Evolutionary conservation across 1,140 invertebrate genomes (phyloP).

Genomic region (Colletes gigas): DNA sequence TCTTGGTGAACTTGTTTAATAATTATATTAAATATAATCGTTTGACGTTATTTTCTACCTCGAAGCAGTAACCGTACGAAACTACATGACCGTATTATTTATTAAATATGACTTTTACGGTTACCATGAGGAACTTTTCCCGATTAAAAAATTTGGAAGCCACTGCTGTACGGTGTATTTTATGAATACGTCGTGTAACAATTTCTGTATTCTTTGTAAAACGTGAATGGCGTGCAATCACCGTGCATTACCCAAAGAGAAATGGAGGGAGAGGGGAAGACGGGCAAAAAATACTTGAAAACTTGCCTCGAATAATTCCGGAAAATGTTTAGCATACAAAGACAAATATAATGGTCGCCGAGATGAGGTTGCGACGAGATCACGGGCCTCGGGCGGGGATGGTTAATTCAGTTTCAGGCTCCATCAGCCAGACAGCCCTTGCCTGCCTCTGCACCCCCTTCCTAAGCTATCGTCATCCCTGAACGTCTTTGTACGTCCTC

Average conservation of each 20-base stretch:
- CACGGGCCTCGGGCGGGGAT: conserved; percentile 68
- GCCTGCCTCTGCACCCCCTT: conserved; percentile 47
- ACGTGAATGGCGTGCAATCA: neutral
- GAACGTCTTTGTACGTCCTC: conserved; percentile 63
- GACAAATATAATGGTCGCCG: conserved; percentile 76
- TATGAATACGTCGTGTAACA: too few species aligned
- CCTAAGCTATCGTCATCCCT: conserved; percentile 46
- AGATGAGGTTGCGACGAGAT: conserved; percentile 75
- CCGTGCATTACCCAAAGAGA: neutral
- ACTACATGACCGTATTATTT: too few species aligned
- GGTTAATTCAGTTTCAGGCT: conserved; percentile 78
- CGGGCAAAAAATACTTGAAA: conserved; percentile 55
- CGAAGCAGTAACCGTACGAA: too few species aligned
- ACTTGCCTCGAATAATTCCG: conserved; percentile 70
- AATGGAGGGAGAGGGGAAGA: neutral
- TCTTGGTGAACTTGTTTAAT: too few species aligned
- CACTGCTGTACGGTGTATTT: neutral
- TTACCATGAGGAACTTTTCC: too few species aligned
- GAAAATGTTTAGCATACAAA: conserved; percentile 78
- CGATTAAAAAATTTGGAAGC: too few species aligned
- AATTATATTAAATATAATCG: too few species aligned
- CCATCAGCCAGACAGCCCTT: conserved; percentile 73
- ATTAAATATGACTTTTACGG: too few species aligned
- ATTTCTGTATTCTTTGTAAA: neutral
- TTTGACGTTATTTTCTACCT: too few species aligned